Evolutionary conservation across 1,140 invertebrate genomes (phyloP), one percentile per base, ranked within the genome.

Genomic region (Neodiprion pinetum): DNA sequence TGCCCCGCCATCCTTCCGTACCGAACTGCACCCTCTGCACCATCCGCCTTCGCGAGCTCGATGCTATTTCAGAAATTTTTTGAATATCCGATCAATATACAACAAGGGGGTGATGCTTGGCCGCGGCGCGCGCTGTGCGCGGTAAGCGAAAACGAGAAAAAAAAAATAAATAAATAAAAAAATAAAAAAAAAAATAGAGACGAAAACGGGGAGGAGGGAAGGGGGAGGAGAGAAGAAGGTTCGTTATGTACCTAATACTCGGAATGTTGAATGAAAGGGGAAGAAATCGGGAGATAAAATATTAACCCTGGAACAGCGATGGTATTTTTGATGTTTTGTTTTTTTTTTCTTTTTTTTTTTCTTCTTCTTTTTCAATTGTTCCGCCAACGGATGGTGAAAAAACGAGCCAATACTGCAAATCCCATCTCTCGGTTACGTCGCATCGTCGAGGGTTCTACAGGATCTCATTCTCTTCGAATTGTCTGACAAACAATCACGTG

Each of bases 11-110:
- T 71, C 74, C 65, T 67, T 68, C 4, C 70, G 71, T 65, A 21
- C 53, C 53, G n/a, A n/a, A 11, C 53, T 61, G 48, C 76, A 79
- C 78, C 81, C 80, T 80, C 78, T 84, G 83, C 80, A 81, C 72
- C 75, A 80, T 81, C 79, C 81, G 80, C n/a, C 10, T 61, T n/a
- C 53, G 10, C 53, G 10, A n/a, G 10, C 67, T 68, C 17, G 67
- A 68, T 21, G 17, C 17, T 40, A 40, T 80, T 84, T 81, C 79
- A 80, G 81, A 86, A 87, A 86, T 85, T 87, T 53, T 84, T 87
- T 87, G 84, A 86, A 85, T 87, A 86, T 85, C 83, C 85, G 85
- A 86, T 86, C 86, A 83, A 87, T 87, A 86, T 82, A 21, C 17
- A 21, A 21, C 17, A 21, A 21, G 17, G 17, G 17, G 17, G 17